phyloP scores from a whole-genome alignment of 2,797 vertebrate genomes.

The Mormyrus hasselquistii region DNA sequence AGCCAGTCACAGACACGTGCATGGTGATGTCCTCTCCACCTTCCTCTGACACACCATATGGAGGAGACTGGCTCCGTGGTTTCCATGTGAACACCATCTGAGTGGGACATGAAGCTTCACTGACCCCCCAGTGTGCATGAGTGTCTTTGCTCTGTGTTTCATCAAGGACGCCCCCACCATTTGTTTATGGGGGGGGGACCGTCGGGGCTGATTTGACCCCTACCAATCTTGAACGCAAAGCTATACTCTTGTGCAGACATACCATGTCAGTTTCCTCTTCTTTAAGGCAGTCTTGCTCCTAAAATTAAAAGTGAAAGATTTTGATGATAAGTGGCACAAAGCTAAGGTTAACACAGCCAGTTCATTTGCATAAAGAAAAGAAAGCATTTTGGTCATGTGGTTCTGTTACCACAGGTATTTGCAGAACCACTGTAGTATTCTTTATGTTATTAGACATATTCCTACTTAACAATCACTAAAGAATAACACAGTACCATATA shows the following conservation, averaged over 20 bases:
- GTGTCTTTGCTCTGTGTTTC: neutral
- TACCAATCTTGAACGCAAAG: neutral
- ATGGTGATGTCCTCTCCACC: neutral
- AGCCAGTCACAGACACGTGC: neutral
- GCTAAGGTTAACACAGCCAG: neutral
- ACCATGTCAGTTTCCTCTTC: slow-evolving; percentile 95
- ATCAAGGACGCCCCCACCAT: neutral
- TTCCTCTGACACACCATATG: neutral
- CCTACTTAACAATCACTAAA: neutral
- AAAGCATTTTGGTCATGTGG: neutral
- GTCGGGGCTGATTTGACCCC: neutral
- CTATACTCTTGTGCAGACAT: slow-evolving; percentile 35
- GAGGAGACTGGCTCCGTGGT: neutral
- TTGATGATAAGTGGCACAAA: neutral
- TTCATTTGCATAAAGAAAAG: neutral
- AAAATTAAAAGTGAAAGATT: slow-evolving; percentile 31
- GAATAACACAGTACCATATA: neutral
- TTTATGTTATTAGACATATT: neutral
- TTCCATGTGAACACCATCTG: neutral
- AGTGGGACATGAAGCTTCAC: neutral
- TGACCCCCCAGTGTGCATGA: neutral
- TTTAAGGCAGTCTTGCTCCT: slow-evolving; percentile 97
- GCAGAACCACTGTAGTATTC: neutral
- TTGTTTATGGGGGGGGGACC: neutral
- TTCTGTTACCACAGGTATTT: neutral